phyloP scores from a whole-genome alignment of 2,888 invertebrate species.

The Aleiodes leptofemur region DNA sequence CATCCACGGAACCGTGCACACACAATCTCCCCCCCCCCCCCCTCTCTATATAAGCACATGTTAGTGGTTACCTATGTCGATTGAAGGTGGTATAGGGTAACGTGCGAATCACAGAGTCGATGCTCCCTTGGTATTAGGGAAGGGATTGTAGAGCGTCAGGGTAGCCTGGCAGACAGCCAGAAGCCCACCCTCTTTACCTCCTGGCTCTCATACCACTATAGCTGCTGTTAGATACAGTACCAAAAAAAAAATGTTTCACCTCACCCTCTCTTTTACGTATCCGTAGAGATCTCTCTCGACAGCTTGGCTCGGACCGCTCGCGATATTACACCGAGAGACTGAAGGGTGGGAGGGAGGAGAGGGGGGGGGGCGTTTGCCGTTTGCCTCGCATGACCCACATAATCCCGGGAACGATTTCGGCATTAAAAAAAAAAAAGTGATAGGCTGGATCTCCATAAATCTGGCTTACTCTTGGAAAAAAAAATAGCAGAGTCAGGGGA shows the following conservation, averaged over 20 bases:
- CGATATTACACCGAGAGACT: conserved; percentile 67
- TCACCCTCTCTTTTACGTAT: conserved; percentile 44
- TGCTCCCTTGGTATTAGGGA: conserved; percentile 26
- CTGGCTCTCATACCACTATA: conserved; percentile 25
- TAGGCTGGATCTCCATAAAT: conserved; percentile 48
- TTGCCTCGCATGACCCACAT: conserved; percentile 44
- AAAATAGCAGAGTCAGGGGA: conserved; percentile 1
- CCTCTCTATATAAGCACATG: conserved; percentile 17
- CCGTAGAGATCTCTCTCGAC: conserved; percentile 64
- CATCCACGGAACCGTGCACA: conserved; percentile 40
- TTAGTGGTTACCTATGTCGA: conserved; percentile 14
- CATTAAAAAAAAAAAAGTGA: conserved; percentile 40
- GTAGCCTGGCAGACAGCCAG: conserved; percentile 53
- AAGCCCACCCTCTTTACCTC: conserved; percentile 41
- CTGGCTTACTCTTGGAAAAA: conserved; percentile 37
- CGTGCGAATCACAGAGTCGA: conserved; percentile 33
- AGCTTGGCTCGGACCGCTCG: conserved; percentile 66
- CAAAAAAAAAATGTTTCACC: conserved; percentile 22
- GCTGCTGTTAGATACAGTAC: conserved; percentile 30
- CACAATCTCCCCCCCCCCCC: conserved; percentile 10
- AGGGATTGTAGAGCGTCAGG: conserved; percentile 42
- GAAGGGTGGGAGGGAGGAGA: conserved; percentile 46
- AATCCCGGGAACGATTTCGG: conserved; percentile 45
- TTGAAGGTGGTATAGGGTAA: conserved; percentile 14
- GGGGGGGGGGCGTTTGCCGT: conserved; percentile 39